phyloP scores from a whole-genome alignment of 2,113 vertebrate genomes.

The Ptyas mucosa region DNA sequence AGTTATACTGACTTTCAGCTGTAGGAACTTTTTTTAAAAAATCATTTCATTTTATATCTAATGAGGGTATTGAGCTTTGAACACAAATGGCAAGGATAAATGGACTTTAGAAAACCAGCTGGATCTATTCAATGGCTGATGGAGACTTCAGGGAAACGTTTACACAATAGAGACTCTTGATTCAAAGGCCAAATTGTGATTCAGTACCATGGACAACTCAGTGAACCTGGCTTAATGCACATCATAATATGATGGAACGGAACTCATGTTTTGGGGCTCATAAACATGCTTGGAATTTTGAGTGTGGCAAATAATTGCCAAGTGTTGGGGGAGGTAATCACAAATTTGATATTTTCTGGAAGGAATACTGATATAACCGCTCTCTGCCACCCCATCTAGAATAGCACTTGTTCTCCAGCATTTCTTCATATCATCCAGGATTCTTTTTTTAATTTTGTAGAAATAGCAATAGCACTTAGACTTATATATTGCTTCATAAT shows the following conservation, averaged over 20 bases:
- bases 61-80: neutral
- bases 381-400: neutral
- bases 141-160: neutral
- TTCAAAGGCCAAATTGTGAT: neutral
- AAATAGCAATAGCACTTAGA: neutral
- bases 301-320: neutral
- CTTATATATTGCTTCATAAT: neutral
- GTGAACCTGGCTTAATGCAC: neutral
- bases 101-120: neutral
- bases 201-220: neutral
- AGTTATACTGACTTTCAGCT: neutral
- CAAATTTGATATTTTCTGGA: neutral
- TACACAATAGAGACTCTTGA: neutral
- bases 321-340: neutral
- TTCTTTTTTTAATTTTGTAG: neutral
- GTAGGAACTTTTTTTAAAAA: neutral
- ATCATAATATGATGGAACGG: neutral
- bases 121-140: neutral
- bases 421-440: neutral
- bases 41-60: neutral
- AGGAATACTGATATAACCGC: neutral
- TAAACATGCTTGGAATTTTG: neutral
- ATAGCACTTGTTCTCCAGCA: neutral
- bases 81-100: neutral
- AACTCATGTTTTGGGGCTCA: neutral